Evolutionary conservation across 2,797 vertebrate genomes (phyloP), one percentile per base, ranked within the genome.

Genomic region (Phoeniculus purpureus): DNA sequence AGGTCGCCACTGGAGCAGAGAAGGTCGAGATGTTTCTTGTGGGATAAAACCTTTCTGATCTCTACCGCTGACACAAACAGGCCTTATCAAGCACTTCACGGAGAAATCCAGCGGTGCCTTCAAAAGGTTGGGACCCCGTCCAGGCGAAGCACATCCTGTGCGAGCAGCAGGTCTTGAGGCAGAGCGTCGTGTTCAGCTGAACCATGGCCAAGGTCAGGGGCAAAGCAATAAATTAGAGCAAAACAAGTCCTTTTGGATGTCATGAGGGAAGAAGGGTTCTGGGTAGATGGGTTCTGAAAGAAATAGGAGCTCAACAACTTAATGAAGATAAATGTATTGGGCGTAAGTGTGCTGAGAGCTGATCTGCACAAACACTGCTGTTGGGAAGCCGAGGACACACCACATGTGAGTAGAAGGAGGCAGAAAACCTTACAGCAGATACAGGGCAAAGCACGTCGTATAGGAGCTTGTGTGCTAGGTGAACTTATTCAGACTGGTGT

Each of bases 51-150:
- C 21, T 85, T 88, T 52, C 26, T 62, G 48, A 80, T 89, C 48
- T 85, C 40, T 86, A 82, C 87, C 34, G 85, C 85, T 92, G 95
- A 85, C 71, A 92, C 56, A 75, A 85, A 90, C 92, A 76, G 6
- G 81, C 96, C 94, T 96, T 96, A 94, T 8, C 18, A 58, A 45
- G 37, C 12, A 34, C 78, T 61, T 48, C n/a, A 51, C 61, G 48
- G 22, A 64, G 61, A 89, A 77, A 92, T 71, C 81, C 56, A 66
- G 50, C 26, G 58, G 74, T 70, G 75, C 92, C 94, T 96, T 94
- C 93, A 93, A 90, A 94, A 94, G 26, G 92, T 96, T 95, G 78
- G 61, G 78, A 62, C 94, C 95, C 87, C 90, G 34, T 85, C 95
- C 90, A 93, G 76, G 82, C 85, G 90, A 93, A 87, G 21, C 11